Conservation (phyloP, 2,888 invertebrate genomes). For the Acleris cristana region DNA sequence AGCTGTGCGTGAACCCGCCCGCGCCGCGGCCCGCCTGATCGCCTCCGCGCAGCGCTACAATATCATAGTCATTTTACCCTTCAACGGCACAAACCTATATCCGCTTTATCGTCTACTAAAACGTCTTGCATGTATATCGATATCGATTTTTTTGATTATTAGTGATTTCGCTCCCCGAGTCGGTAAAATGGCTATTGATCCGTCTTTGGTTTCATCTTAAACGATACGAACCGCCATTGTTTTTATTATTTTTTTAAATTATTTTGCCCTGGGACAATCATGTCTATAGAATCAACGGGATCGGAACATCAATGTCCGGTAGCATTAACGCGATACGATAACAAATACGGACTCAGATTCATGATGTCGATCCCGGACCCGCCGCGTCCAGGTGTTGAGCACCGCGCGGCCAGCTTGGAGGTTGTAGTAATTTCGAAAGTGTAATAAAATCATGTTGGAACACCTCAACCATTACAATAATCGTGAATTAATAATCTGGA, state of each 20-base stretch:
- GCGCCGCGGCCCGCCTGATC: constrained; percentile 58
- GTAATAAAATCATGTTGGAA: constrained; percentile 23
- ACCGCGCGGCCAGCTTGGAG: constrained; percentile 15
- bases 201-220: constrained; percentile 39
- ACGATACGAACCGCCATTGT: constrained; percentile 35
- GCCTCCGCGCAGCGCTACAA: constrained; percentile 16
- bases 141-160: constrained; percentile 25
- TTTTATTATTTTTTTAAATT: constrained; percentile 36
- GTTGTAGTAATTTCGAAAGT: constrained; percentile 17
- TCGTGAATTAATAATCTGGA: constrained; percentile 63
- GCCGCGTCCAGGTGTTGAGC: constrained; percentile 25
- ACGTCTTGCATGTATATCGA: constrained; percentile 34
- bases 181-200: constrained; percentile 38
- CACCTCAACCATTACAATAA: constrained; percentile 21
- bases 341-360: neutral
- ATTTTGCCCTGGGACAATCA: constrained; percentile 40
- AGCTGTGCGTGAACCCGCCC: constrained; percentile 84
- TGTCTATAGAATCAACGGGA: constrained; percentile 30
- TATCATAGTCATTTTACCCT: constrained; percentile 41
- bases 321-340: neutral
- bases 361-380: neutral
- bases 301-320: constrained; percentile 12
- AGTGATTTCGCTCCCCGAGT: constrained; percentile 13
- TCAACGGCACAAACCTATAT: constrained; percentile 38
- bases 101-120: constrained; percentile 34